Evolutionary conservation across 92 coral and sea anemone genomes (phyloP), one percentile per base, ranked within the genome.

Genomic region (Porites evermanni): DNA sequence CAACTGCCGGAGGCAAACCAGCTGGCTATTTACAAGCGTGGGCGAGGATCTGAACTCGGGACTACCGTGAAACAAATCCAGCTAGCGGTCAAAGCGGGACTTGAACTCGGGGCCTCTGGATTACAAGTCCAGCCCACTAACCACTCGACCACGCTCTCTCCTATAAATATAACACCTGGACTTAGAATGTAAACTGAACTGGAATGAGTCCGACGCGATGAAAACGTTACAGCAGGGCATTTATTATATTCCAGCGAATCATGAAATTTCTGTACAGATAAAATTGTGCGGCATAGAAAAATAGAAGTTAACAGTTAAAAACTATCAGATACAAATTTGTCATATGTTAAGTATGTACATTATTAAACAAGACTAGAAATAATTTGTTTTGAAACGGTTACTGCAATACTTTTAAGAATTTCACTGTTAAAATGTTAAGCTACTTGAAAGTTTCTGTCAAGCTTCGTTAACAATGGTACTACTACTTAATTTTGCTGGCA

Each of bases 221-320:
- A 38, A 11, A 9, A 32, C 60, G 17, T 70, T 29, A 19, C 11
- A 29, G 21, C 54, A 17, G 12, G 20, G 24, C 19, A 78, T 81
- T 81, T 81, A 81, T 70, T 81, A 12, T 47, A 12, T 32, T 81
- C 77, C 58, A 60, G 16, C 54, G n/a, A 56, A 29, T 69, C 56
- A 14, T 67, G 51, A 79, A 79, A 24, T 44, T 61, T 18, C 38
- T 79, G 20, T 67, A 79, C 84, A 79, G 51, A 67, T 79, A n/a
- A 81, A 70, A 51, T 29, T 14, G 59, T 38, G 53, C 32, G 47
- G 17, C 54, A 70, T 70, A 81, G 77, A 70, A 81, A 81, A 81
- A 81, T 81, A 81, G 56, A 81, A 81, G 71, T 67, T 70, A 70
- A 21, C 7, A 9, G 50, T 70, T 26, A 58, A 70, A 70, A 69